Evolutionary conservation across 2,888 invertebrate genomes (phyloP).

Genomic region (Anthrax anthrax): DNA sequence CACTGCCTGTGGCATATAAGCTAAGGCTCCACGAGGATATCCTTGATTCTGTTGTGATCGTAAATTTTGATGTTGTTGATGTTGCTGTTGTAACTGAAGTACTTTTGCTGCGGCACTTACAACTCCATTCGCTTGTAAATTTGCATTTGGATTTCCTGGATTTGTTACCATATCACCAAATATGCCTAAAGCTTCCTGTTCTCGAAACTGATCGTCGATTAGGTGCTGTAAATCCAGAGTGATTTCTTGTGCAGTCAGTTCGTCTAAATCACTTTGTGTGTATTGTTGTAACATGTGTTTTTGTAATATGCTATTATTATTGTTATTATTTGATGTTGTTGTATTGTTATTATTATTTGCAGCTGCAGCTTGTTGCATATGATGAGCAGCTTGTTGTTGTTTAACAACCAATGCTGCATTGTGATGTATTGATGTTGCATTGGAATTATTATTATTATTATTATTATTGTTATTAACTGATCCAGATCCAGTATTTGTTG

Average conservation of each 20-base stretch:
- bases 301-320: slow-evolving; percentile 37
- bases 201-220: slow-evolving; percentile 85
- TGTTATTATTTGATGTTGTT: slow-evolving; percentile 14
- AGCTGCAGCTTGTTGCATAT: slow-evolving; percentile 30
- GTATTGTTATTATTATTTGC: slow-evolving; percentile 21
- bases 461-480: slow-evolving; percentile 14
- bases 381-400: slow-evolving; percentile 30
- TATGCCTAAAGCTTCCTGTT: slow-evolving; percentile 56
- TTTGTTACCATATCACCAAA: slow-evolving; percentile 55
- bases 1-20: slow-evolving; percentile 87
- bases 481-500: slow-evolving; percentile 8
- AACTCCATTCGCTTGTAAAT: slow-evolving; percentile 30
- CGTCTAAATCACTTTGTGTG: slow-evolving; percentile 70
- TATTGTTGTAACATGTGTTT: slow-evolving; percentile 53
- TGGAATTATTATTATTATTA: slow-evolving; percentile 11
- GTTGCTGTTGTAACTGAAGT: slow-evolving; percentile 26
- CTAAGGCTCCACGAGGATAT: slow-evolving; percentile 55
- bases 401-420: slow-evolving; percentile 23
- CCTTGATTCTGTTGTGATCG: slow-evolving; percentile 18
- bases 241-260: slow-evolving; percentile 84
- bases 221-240: slow-evolving; percentile 82
- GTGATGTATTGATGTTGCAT: slow-evolving; percentile 18
- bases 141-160: slow-evolving; percentile 25
- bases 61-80: slow-evolving; percentile 27
- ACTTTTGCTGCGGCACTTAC: slow-evolving; percentile 33